Base-by-base conservation (phyloP, 2,888 invertebrate species). In the Eurois occulta region DNA sequence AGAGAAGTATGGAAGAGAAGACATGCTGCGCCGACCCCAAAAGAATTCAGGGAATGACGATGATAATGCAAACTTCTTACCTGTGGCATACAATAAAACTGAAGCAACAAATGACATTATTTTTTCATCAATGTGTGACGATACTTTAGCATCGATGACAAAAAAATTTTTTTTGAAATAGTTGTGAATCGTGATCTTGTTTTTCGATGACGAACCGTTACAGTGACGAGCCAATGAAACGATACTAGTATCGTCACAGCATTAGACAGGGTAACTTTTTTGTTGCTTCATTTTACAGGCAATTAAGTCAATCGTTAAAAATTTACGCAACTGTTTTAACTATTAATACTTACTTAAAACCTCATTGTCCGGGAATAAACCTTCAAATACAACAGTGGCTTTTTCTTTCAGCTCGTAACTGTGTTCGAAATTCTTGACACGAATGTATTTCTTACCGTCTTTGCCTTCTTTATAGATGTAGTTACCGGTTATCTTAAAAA, bases 331-430 rank as follows among this genome's bases (percentile, higher is more conserved):
- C 5, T 32, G 13, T 28, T 28, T 28, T 11, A 46, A 46, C 1
- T 38, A 4, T 60, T 48, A 21, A 11, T 13, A 74, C 87, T 85
- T 71, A 87, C 86, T 46, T 48, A 87, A 68, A 16, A 77, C 71
- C 0, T 58, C 46, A 58, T 55, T 85, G 0, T 72, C 48, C 58
- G 55, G 35, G 28, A 86, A 81, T 21, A 86, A 48, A 21, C 81
- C 70, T 13, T 71, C 69, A 38, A 86, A 87, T 8, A 2, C 13
- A 6, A 86, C 18, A 3, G 69, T 48, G 8, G 77, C 72, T n/a
- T 85, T 73, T 6, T 77, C 75, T n/a, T 16, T 62, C 7, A 86
- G 64, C 4, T 78, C 71, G 52, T 72, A 81, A 8, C 8, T 71
- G 76, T 87, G 73, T 1, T 64, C 43, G 35, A 73, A 87, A 35